Base-by-base conservation (phyloP, 2,888 invertebrate species). In the Oxystoma pomonae region DNA sequence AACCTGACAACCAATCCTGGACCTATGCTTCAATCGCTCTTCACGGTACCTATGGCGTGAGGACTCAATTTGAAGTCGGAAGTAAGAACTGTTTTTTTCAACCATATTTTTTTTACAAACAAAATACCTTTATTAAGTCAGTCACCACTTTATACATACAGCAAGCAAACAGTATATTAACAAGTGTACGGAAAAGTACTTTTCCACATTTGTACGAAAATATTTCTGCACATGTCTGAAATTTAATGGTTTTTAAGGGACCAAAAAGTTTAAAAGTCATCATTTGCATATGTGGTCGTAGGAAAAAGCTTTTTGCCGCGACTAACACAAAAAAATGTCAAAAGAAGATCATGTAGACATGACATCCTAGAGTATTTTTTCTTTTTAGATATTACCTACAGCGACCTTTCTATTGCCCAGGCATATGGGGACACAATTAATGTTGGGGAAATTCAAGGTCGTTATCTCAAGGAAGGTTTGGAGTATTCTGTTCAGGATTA, bases 391-490 rank as follows among this genome's bases (percentile, higher is more conserved):
- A 84, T 90, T 12, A 90, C 90, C 0, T 88, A 87, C 52, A 87
- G 86, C 59, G 88, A 88, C 63, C 73, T 93, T 7, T 78, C 90
- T 2, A 85, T 86, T 70, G 84, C 88, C 19, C 83, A 88, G 65
- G 94, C 94, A 0, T 94, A 94, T 74, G 87, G 87, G 74, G 93
- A 93, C 78, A 85, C 84, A 56, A 81, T 92, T 64, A 88, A 91
- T 72, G 82, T 88, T 16, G 86, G 89, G 62, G 88, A 89, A 71
- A 76, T 94, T 61, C 81, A 83, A 59, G 94, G 94, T 0, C 78
- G 82, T 65, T 80, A 87, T 69, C 75, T 94, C 2, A 74, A 84
- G 61, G 84, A 86, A 64, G 86, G 88, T 12, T 81, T 89, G 16
- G 89, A 89, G 76, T 83, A 81, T 73, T 81, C 65, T 9, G 82